Conservation (phyloP, 2,797 vertebrate genomes). For the Galago senegalensis region DNA sequence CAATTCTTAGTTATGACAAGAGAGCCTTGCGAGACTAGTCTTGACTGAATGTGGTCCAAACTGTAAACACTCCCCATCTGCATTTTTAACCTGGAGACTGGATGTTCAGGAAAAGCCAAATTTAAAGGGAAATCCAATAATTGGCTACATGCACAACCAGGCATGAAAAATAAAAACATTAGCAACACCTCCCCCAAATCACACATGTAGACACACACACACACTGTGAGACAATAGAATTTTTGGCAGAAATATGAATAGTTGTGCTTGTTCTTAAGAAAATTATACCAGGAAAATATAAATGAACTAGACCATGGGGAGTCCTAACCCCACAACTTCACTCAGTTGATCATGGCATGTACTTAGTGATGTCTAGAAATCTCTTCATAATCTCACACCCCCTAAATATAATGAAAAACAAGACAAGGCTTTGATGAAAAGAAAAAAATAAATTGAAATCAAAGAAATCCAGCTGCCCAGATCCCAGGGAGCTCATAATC, state of each 20-base stretch:
- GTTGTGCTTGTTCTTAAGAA: neutral
- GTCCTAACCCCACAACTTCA: neutral
- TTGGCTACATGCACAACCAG: neutral
- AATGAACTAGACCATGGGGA: neutral
- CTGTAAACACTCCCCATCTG: neutral
- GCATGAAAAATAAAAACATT: neutral
- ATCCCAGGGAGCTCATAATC: slow-evolving; percentile 89
- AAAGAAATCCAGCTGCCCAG: slow-evolving; percentile 87
- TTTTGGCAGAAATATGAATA: neutral
- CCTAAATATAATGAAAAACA: slow-evolving; percentile 82
- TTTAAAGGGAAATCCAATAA: slow-evolving; percentile 37
- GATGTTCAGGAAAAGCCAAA: slow-evolving; percentile 2
- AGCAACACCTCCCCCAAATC: neutral
- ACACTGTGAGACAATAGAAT: neutral
- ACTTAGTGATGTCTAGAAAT: slow-evolving; percentile 67
- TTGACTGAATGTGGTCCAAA: neutral
- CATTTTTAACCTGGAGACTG: slow-evolving; percentile 7
- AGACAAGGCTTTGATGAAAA: slow-evolving; percentile 84
- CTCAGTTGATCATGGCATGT: neutral
- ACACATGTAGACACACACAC: neutral
- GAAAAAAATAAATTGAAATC: slow-evolving; percentile 83
- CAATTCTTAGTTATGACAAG: neutral
- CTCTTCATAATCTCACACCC: slow-evolving; percentile 70
- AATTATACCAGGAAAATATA: slow-evolving; percentile 5
- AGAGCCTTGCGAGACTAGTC: neutral